Conservation (phyloP, 1,140 invertebrate species). For the Drosophila paulistorum region DNA sequence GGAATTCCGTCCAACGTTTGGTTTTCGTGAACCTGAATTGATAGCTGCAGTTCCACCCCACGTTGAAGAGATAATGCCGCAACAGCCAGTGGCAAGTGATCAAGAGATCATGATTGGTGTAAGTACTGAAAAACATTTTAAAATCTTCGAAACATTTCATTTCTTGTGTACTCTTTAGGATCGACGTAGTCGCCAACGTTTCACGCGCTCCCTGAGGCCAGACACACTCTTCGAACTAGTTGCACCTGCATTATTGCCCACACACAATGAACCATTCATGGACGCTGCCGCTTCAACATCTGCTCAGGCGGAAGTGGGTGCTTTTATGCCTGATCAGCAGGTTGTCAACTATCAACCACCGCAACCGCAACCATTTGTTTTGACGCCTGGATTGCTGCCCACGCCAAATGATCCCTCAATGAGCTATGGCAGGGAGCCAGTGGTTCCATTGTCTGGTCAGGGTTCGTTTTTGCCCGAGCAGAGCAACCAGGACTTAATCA, state of each 20-base stretch:
- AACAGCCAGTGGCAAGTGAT: not conserved
- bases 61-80: not conserved
- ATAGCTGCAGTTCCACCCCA: not conserved
- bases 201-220: not conserved
- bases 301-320: not conserved
- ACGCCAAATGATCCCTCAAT: not conserved
- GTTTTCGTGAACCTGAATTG: not conserved
- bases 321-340: not conserved
- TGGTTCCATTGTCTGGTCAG: not conserved
- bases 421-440: not conserved
- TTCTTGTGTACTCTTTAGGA: not conserved
- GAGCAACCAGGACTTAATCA: too few relatives aligned
- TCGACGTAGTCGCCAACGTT: conserved; percentile 28
- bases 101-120: not conserved
- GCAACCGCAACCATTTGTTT: too few relatives aligned
- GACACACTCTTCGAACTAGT: not conserved
- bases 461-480: not conserved
- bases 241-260: not conserved
- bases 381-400: not conserved
- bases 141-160: not conserved
- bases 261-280: not conserved
- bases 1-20: conserved; percentile 25
- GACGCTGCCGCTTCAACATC: not conserved
- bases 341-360: not conserved
- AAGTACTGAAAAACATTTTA: not conserved